Evolutionary conservation across 2,797 vertebrate species (phyloP).

Genomic region (Eulemur albifrons): DNA sequence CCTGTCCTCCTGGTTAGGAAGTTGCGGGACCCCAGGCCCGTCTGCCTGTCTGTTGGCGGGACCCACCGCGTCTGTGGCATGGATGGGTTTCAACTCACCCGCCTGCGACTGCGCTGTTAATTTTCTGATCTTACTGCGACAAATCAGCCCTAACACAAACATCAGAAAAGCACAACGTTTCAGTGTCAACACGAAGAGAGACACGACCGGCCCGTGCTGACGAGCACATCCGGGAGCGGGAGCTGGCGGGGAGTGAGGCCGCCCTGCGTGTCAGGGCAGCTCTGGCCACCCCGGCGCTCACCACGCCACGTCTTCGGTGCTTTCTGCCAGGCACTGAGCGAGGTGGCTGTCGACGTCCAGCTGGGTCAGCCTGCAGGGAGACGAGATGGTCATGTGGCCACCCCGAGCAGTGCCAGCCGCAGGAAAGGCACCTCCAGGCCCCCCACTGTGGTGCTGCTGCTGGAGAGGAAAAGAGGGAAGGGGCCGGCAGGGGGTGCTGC

Average conservation of each 20-base stretch:
- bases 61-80: background rate
- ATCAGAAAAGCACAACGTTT: rapidly evolving
- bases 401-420: rapidly evolving
- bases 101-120: background rate
- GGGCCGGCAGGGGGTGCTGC: rapidly evolving
- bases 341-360: constrained; percentile 92
- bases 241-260: background rate
- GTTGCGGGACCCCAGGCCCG: rapidly evolving
- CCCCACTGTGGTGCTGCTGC: background rate
- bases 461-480: rapidly evolving
- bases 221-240: too few species aligned
- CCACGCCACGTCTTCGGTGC: constrained; percentile 90
- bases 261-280: background rate
- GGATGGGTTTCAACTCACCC: background rate
- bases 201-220: rapidly evolving
- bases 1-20: rapidly evolving
- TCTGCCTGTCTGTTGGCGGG: too few species aligned
- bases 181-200: rapidly evolving
- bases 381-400: background rate
- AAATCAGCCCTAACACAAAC: background rate
- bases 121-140: too few species aligned
- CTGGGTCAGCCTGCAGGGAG: constrained; percentile 86
- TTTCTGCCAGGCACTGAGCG: constrained; percentile 92
- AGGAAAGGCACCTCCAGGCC: background rate
- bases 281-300: constrained; percentile 73